phyloP scores from a whole-genome alignment of 2,888 invertebrate genomes.

The Pollenia griseotomentosa region DNA sequence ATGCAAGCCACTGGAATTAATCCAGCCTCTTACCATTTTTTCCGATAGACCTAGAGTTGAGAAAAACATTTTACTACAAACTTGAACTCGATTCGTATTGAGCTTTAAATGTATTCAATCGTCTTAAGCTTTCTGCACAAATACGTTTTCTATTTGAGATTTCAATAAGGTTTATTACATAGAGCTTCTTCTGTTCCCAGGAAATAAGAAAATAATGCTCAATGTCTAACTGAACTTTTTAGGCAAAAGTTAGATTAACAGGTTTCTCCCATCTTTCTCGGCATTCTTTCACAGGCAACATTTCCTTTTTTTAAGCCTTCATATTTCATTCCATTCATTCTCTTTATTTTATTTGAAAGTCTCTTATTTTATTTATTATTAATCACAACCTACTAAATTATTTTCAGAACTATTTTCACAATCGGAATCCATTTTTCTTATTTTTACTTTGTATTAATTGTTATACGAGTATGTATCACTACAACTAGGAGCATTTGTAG shows the following conservation, averaged over 20 bases:
- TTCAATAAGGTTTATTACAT: constrained; percentile 30
- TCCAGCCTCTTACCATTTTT: constrained; percentile 32
- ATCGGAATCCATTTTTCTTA: background rate
- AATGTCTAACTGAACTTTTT: constrained; percentile 31
- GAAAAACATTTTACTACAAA: constrained; percentile 21
- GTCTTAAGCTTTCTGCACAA: constrained; percentile 25
- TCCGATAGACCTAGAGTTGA: constrained; percentile 16
- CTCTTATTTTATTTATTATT: background rate
- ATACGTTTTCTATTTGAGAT: constrained; percentile 39
- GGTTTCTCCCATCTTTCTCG: constrained; percentile 64
- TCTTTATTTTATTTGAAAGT: background rate
- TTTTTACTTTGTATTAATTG: too few species aligned
- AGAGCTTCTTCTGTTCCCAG: constrained; percentile 27
- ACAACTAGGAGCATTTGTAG: background rate
- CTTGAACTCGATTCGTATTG: constrained; percentile 11
- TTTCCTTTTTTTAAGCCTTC: constrained; percentile 9
- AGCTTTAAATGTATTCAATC: constrained; percentile 23
- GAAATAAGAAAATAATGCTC: constrained; percentile 29
- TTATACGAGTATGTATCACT: background rate
- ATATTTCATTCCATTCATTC: constrained; percentile 13
- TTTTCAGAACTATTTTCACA: constrained; percentile 14
- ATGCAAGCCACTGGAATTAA: constrained; percentile 19
- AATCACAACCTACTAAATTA: background rate
- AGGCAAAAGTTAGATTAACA: constrained; percentile 20
- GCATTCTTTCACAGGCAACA: constrained; percentile 66